These are phyloP conservation scores for Halcyon malimbica DNA, from an alignment of 2,113 vertebrate species.

Conservation along the genomic window DNA sequence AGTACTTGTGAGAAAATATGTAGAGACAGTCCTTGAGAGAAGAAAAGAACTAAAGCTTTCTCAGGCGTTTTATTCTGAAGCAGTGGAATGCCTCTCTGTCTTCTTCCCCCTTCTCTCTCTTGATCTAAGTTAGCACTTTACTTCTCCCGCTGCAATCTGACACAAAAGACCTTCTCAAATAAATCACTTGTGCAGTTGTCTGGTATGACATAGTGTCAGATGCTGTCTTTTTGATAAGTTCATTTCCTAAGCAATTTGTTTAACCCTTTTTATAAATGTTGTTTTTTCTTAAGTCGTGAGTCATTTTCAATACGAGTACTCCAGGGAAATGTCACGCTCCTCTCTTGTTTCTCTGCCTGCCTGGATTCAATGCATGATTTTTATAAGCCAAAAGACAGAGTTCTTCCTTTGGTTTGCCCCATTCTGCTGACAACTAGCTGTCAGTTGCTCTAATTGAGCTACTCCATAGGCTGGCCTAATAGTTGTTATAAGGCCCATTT, in stretches of 20 bases:
- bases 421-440: not conserved
- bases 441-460: rapidly evolving
- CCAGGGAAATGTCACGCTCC: slow-evolving; percentile 36
- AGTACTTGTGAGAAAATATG: slow-evolving; percentile 12
- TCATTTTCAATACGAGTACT: slow-evolving; percentile 51
- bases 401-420: not conserved
- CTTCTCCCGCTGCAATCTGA: slow-evolving; percentile 48
- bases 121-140: slow-evolving; percentile 24
- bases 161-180: slow-evolving; percentile 61
- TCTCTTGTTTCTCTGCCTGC: not conserved
- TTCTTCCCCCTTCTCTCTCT: not conserved
- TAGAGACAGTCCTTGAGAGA: not conserved
- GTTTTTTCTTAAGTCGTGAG: slow-evolving; percentile 51
- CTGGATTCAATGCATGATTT: not conserved
- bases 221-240: slow-evolving; percentile 70
- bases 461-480: not conserved
- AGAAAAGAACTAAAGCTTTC: not conserved
- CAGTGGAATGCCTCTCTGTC: not conserved
- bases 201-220: slow-evolving; percentile 62
- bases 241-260: slow-evolving; percentile 63
- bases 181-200: slow-evolving; percentile 52
- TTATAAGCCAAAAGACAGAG: not conserved
- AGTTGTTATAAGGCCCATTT: not conserved
- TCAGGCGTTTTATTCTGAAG: slow-evolving; percentile 5
- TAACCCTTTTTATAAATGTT: slow-evolving; percentile 62